Conservation (phyloP, 2,888 invertebrate species). For the Hemaris fuciformis region DNA sequence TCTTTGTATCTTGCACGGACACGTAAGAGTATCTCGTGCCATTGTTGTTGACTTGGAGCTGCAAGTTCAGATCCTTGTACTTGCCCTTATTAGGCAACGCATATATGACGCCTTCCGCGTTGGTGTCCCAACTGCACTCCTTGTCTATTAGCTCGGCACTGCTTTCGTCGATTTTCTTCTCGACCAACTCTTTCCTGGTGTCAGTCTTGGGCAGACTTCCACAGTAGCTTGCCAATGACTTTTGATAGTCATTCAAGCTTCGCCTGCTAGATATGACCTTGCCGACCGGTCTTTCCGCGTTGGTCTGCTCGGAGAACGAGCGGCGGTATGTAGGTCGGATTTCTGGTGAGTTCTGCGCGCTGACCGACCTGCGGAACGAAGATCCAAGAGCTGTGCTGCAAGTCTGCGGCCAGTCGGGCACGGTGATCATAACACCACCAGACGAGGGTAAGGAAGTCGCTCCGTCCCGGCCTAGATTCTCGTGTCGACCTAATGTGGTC, state of each 20-base stretch:
- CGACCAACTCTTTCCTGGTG: conserved; percentile 37
- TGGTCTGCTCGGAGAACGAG: conserved; percentile 74
- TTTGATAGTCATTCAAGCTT: conserved; percentile 73
- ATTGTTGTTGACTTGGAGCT: conserved; percentile 75
- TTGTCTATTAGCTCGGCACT: conserved; percentile 77
- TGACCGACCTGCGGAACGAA: conserved; percentile 63
- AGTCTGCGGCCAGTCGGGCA: conserved; percentile 83
- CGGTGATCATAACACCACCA: conserved; percentile 83
- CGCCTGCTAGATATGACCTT: conserved; percentile 74
- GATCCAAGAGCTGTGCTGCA: conserved; percentile 53
- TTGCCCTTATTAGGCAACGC: conserved; percentile 77
- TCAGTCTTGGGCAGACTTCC: conserved; percentile 53
- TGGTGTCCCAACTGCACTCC: conserved; percentile 82
- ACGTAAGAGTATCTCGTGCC: conserved; percentile 76
- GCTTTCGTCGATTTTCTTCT: conserved; percentile 66
- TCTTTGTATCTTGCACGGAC: conserved; percentile 72
- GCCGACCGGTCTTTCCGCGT: conserved; percentile 62
- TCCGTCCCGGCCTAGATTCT: conserved; percentile 62
- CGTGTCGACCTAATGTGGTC: conserved; percentile 71
- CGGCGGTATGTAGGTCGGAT: conserved; percentile 71
- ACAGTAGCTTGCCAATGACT: conserved; percentile 63
- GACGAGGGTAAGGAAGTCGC: conserved; percentile 72
- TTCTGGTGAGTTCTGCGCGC: conserved; percentile 74
- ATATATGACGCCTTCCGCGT: conserved; percentile 77
- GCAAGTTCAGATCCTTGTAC: conserved; percentile 74